Base-by-base conservation (phyloP, 92 coral and sea anemone species). In the Desmophyllum pertusum region DNA sequence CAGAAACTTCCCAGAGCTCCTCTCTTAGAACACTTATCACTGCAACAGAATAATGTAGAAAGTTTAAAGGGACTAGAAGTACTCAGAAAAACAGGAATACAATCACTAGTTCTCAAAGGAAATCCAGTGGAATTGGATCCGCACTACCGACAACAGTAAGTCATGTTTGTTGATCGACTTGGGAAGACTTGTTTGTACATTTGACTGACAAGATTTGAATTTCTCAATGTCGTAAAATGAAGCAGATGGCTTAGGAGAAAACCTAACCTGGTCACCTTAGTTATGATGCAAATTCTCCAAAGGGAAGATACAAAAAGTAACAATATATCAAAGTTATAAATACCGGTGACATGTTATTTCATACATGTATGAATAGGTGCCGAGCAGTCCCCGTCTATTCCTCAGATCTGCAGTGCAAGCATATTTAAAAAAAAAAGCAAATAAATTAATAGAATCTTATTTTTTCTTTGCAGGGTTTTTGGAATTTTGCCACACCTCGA, bases 1-100 rank as follows among this genome's bases (percentile, higher is more conserved):
- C 75, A 95, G 98, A 95, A 95, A 92, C 95, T 94, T 78, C 99
- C 99, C 35, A 89, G 39, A 61, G 83, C 90, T 18, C 99, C 99
- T 6, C 19, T 94, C 77, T 55, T 97, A 59, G 93, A 87, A 37
- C 99, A 94, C 77, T 75, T 97, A n/a, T 97, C 99, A 19, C 84
- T 97, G 39, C 99, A 97, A 73, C 97, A 97, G 70, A 97, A 97
- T 45, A 88, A 89, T 68, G 91, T 97, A 21, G 89, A 91, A 70
- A 88, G 92, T 14, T 87, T 97, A 71, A 91, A 69, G 46, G 98
- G 98, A 6, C 78, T 97, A 3, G 96, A 95, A 53, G 81, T 84
- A 11, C 95, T 97, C 0, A 79, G 88, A 63, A 93, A 87, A 35
- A 94, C 97, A 14, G 63, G 80, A 31, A 82, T 97, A 50, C 89